These are phyloP conservation scores for Brachyistius frenatus DNA, from an alignment of 2,113 vertebrate genomes.

Conservation along the genomic window DNA sequence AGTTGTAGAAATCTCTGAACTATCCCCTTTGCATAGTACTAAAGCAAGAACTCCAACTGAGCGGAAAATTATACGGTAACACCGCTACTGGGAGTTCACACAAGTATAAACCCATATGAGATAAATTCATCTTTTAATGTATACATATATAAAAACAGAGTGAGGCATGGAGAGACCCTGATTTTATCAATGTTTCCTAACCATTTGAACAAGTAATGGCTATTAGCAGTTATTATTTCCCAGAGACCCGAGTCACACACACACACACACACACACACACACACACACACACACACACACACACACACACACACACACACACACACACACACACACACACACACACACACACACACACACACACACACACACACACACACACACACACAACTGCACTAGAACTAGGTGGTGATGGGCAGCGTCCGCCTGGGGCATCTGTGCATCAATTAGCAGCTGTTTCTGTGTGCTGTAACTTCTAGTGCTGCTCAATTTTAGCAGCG, in stretches of 20 bases:
- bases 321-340: not conserved
- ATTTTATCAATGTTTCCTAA: constrained; percentile 20
- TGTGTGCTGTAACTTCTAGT: constrained; percentile 28
- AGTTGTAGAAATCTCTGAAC: constrained; percentile 45
- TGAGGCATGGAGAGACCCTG: not conserved
- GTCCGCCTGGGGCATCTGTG: constrained; percentile 22
- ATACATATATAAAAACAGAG: not conserved
- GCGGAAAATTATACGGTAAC: constrained; percentile 62
- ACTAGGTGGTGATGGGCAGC: constrained; percentile 25
- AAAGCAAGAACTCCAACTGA: constrained; percentile 45
- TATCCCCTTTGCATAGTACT: constrained; percentile 24
- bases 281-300: too few relatives aligned
- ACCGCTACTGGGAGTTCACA: constrained; percentile 35
- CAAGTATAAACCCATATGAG: constrained; percentile 10
- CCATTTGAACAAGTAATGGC: not conserved
- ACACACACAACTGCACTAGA: constrained; percentile 17
- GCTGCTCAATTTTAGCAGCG: constrained; percentile 64
- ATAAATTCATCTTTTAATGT: constrained; percentile 3
- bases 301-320: too few relatives aligned
- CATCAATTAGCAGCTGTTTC: constrained; percentile 30
- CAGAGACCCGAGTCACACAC: not conserved
- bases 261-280: not conserved
- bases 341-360: not conserved
- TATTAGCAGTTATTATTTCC: not conserved
- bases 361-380: too few relatives aligned